A percentile compares a stretch with the other conserved stretches of the same genome.
Evolutionary conservation across 2,113 vertebrate genomes (phyloP).

Genomic region (Chamaetylas fuelleborni): DNA sequence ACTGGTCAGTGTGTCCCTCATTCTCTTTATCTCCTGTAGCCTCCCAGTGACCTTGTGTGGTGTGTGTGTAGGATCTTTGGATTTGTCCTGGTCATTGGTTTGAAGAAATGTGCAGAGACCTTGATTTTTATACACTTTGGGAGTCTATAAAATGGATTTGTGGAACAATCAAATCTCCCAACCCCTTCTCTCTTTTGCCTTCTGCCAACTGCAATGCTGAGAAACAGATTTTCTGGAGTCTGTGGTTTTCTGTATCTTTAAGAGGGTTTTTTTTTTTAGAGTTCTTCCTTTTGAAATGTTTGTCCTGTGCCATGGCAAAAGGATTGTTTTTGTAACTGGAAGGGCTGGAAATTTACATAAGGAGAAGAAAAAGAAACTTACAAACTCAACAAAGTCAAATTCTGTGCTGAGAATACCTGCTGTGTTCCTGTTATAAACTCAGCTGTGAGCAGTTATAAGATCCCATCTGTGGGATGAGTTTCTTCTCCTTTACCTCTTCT

Average conservation of each 20-base stretch:
- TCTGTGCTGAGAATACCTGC: slow-evolving; percentile 1
- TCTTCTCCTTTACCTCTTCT: background rate
- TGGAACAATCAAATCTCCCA: background rate
- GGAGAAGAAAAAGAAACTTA: background rate
- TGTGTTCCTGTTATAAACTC: background rate
- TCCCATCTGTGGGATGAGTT: background rate
- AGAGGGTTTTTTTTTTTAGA: background rate
- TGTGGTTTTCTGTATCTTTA: background rate
- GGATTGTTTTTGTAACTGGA: background rate
- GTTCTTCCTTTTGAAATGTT: background rate
- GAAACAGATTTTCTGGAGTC: background rate
- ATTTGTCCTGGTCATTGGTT: background rate
- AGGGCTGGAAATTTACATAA: background rate
- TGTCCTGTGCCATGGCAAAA: background rate
- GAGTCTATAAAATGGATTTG: background rate
- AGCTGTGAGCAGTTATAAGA: background rate
- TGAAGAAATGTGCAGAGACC: background rate
- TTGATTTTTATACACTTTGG: background rate
- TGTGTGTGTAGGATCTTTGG: background rate
- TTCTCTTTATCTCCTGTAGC: background rate
- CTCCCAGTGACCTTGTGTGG: background rate
- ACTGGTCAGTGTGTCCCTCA: background rate
- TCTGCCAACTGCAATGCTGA: background rate
- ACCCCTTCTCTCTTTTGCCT: background rate
- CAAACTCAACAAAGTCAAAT: background rate